Evolutionary conservation across 2,888 invertebrate species (phyloP), one percentile per base, ranked within the genome.

Genomic region (Ophion obscuratus): DNA sequence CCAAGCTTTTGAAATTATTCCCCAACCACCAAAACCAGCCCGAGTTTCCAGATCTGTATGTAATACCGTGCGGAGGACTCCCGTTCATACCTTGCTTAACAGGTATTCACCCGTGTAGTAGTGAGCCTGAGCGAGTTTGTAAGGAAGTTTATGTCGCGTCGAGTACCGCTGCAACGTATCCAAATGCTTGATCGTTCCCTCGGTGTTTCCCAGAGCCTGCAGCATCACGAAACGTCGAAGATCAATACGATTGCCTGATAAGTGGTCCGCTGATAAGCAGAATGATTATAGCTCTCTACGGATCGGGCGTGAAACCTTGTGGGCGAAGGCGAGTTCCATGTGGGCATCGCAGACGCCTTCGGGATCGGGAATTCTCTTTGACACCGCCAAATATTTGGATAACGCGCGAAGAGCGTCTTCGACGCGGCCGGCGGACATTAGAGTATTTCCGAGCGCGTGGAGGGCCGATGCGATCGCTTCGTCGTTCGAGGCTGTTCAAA

Each of bases 121-220:
- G 77, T 92, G 89, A 20, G 91, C 92, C 27, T 92, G 88, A 2
- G 93, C 93, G 3, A 92, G 87, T 75, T 91, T 91, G 3, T 87
- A 71, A 2, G 80, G 61, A 5, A 92, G 82, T 6, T 88, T 36
- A 64, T 83, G 90, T 9, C 88, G 40, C 0, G 67, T 53, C 2
- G 93, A 92, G 9, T 36, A 88, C 73, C 90, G 86, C 17, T 88
- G 83, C 0, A 90, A 86, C 70, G 88, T 67, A 57, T 47, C 40
- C 17, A 92, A 87, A 74, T 92, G 89, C 47, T 89, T 90, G 4
- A 91, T 88, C 10, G 90, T 89, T 31, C 89, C 84, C 2, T 73
- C 82, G 20, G 77, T 79, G 11, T 92, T 87, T 4, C 87, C 88
- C 27, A 92, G 47, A 81, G 89, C 84, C 93, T 93, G 70, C 2